phyloP scores from a whole-genome alignment of 2,888 invertebrate species.

The Nomada goodeniana region DNA sequence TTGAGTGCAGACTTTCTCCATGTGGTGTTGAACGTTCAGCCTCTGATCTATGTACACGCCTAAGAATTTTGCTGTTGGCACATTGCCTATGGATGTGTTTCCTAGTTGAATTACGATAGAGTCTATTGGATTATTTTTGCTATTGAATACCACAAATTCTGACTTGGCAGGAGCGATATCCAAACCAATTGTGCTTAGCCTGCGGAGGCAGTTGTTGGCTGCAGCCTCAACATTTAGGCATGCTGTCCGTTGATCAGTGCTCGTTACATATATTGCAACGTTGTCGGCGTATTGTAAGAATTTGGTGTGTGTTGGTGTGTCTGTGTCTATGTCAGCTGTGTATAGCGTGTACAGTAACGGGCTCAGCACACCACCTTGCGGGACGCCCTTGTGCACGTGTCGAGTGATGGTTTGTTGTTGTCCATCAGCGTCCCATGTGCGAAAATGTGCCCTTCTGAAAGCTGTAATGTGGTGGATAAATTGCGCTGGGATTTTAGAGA shows the following conservation, averaged over 20 bases:
- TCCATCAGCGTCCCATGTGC: no score
- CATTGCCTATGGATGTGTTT: neutral
- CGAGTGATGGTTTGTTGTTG: no score
- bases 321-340: no score
- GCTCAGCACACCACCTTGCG: no score
- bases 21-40: neutral
- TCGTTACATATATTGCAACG: neutral
- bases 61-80: constrained; percentile 2
- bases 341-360: no score
- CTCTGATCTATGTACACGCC: constrained; percentile 1
- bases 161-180: neutral
- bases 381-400: no score
- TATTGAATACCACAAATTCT: neutral
- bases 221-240: neutral
- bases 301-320: no score
- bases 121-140: neutral
- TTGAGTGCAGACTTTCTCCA: neutral
- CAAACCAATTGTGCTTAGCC: neutral
- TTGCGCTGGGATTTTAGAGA: no score
- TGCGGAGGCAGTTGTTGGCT: neutral
- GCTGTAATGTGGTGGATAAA: no score
- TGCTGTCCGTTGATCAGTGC: neutral
- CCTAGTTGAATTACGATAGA: no score
- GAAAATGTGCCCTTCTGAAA: no score
- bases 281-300: no score